Percentiles rank a stretch among this genome's conserved stretches.
Conservation (phyloP, 1,140 invertebrate genomes). For the Helicorthomorpha holstii region DNA sequence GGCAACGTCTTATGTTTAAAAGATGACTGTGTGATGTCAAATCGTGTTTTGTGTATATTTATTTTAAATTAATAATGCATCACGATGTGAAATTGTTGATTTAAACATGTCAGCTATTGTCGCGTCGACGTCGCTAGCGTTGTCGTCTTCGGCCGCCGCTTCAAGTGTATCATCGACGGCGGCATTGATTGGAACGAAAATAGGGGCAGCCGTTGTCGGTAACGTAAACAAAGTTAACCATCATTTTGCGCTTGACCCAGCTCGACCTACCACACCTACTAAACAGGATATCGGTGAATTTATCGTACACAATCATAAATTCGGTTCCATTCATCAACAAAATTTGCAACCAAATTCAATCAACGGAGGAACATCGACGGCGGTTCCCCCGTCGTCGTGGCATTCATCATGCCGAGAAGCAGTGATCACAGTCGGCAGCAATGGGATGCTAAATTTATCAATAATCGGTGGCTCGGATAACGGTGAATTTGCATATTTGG, state of each 20-base stretch:
- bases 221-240: constrained; percentile 2
- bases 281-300: neutral
- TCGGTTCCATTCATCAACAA: neutral
- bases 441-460: constrained; percentile 21
- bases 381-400: too few relatives aligned
- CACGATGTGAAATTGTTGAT: neutral
- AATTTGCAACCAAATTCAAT: neutral
- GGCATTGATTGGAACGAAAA: neutral
- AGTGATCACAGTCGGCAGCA: constrained; percentile 21
- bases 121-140: constrained; percentile 32
- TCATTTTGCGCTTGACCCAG: constrained; percentile 30
- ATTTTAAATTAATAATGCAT: neutral
- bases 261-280: neutral
- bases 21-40: neutral
- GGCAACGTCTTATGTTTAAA: neutral
- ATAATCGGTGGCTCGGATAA: constrained; percentile 38
- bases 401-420: constrained; percentile 22
- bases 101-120: too few relatives aligned
- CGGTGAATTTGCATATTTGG: constrained; percentile 37
- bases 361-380: too few relatives aligned
- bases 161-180: neutral
- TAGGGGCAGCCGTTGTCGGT: neutral
- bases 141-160: too few relatives aligned
- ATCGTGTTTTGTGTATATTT: neutral
- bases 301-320: neutral